Evolutionary conservation across 2,113 vertebrate species (phyloP).

Genomic region (Nycticorax nycticorax): DNA sequence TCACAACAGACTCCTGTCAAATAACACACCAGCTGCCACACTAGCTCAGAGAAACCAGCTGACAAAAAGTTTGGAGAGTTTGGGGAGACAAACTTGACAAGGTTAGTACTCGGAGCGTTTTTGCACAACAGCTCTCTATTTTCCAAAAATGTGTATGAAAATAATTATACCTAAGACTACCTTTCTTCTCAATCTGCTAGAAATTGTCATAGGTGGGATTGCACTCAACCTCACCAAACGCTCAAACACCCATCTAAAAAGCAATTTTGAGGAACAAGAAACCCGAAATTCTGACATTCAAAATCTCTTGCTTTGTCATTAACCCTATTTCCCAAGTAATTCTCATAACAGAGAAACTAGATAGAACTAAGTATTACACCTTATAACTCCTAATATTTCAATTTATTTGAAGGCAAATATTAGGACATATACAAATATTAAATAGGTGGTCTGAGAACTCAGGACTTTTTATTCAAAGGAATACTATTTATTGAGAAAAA

Average conservation of each 20-base stretch:
- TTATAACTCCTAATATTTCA: background rate
- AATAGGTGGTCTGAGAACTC: background rate
- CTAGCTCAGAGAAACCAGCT: background rate
- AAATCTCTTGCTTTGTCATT: background rate
- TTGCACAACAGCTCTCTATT: background rate
- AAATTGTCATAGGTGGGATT: background rate
- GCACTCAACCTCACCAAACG: background rate
- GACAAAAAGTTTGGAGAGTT: background rate
- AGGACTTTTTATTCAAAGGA: background rate
- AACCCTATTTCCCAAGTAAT: background rate
- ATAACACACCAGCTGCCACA: background rate
- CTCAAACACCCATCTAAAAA: background rate
- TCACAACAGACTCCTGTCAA: background rate
- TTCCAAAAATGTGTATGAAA: background rate
- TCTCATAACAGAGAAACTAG: background rate
- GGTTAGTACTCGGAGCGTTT: background rate
- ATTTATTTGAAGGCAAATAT: background rate
- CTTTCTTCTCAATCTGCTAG: background rate
- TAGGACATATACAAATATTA: background rate
- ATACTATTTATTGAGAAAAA: background rate
- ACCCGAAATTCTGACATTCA: background rate
- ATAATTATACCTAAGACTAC: background rate
- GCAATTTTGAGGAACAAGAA: background rate
- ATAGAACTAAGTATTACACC: background rate
- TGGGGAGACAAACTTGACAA: background rate